phyloP scores from a whole-genome alignment of 2,888 invertebrate genomes.

The Andrena trimmerana region DNA sequence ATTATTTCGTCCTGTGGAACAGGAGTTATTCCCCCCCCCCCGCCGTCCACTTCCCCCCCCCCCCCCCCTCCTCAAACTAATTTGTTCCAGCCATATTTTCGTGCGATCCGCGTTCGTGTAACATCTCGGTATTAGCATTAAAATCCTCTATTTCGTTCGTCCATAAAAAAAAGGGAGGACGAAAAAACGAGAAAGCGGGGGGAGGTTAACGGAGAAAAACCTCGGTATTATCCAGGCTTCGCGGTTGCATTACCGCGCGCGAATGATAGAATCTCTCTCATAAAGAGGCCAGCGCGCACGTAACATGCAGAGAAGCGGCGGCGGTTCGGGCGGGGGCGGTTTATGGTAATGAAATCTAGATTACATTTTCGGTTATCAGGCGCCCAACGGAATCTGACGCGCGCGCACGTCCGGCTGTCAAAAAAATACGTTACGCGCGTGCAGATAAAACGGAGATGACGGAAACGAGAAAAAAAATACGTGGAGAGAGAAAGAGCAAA shows the following conservation, averaged over 20 bases:
- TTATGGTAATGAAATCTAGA: constrained; percentile 73
- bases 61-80: constrained; percentile 13
- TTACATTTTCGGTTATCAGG: constrained; percentile 66
- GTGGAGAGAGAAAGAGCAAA: not conserved
- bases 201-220: constrained; percentile 14
- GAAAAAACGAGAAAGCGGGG: not conserved
- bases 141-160: constrained; percentile 48
- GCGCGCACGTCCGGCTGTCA: constrained; percentile 39
- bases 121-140: constrained; percentile 36
- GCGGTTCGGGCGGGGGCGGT: constrained; percentile 28
- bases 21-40: constrained; percentile 9
- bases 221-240: constrained; percentile 47
- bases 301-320: not conserved
- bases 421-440: constrained; percentile 22
- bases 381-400: constrained; percentile 43
- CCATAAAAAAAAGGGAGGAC: not conserved
- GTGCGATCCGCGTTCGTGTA: constrained; percentile 6
- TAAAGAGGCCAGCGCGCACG: constrained; percentile 41
- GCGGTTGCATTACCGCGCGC: constrained; percentile 59
- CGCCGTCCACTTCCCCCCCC: not conserved
- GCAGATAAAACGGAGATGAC: constrained; percentile 10
- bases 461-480: not conserved
- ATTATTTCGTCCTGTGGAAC: constrained; percentile 9
- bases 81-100: constrained; percentile 43
- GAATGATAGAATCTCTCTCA: constrained; percentile 62